Base-by-base conservation (phyloP, 2,888 invertebrate species). In the Deilephila elpenor region DNA sequence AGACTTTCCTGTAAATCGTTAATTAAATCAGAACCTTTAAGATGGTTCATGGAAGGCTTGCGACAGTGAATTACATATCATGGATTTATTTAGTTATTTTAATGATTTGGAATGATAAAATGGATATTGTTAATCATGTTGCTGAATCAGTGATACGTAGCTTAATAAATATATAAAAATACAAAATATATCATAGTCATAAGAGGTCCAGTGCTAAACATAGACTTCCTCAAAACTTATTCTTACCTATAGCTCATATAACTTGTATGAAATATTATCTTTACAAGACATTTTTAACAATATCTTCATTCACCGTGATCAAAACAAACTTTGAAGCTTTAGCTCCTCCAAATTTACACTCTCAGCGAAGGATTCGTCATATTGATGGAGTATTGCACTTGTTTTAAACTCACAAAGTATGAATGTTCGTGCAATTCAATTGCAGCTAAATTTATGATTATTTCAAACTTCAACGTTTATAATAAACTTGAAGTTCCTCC, bases 11-110 rank as follows among this genome's bases (percentile, higher is more conserved):
- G 85, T 84, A 86, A 86, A 89, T 87, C 85, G 84, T 88, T 90
- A 89, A 91, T 90, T 91, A 91, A 91, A 88, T 87, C 84, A 84
- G 84, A 85, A 83, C 85, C 82, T 83, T 82, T 85, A 86, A 88
- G 84, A 85, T 88, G 87, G 87, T 88, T 86, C 87, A 86, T 89
- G 90, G 90, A 90, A 89, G 86, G 90, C 89, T 11, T 44, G 44
- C 2, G 44, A 3, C 3, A 2, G 11, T 44, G 1, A 44, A 44
- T 37, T 44, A 44, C 3, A 44, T 44, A 44, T 44, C 14, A 44
- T 44, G 14, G 44, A 44, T 44, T 44, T 44, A 5, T 32, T 44
- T 3, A 0, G 14, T 44, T 11, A 44, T 11, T 14, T 44, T 8
- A 8, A 37, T 37, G 37, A 3, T 37, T 37, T 37, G 37, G 8